Evolutionary conservation across 2,113 vertebrate species (phyloP), one percentile per base, ranked within the genome.

Genomic region (Peromyscus polionotus): DNA sequence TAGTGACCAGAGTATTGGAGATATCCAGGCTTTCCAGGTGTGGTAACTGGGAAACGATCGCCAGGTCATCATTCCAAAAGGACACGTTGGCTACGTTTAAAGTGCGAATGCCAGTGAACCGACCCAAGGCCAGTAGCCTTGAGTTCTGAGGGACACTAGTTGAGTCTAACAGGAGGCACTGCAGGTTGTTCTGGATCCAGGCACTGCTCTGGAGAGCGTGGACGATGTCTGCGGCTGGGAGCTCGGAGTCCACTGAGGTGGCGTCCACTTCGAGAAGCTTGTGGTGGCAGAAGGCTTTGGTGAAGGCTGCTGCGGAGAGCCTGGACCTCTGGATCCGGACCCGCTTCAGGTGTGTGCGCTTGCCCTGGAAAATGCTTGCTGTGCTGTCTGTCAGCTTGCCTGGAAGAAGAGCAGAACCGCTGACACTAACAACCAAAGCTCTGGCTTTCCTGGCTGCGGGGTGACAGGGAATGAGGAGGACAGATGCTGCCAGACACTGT

Each of bases 1-100:
- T 98, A n/a, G 99, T 99, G 54, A 99, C 98, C 0, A 99, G 99
- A 2, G 99, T 99, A 98, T 99, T 99, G 90, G 99, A 99, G 94
- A 99, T 99, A 95, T 99, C 99, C 65, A 99, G 98, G 95, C 99
- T 99, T 98, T 99, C 99, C 91, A 99, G 98, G 28, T 98, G 99
- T 7, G 99, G 99, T 98, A 99, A 98, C 42, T 98, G 98, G 87
- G 99, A 99, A 93, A 99, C 99, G 28, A 98, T 99, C 2, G 97
- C 98, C 24, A 99, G 98, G 75, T 99, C 99, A 20, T 99, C 99
- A 97, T 98, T 99, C 57, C 98, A 98, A 98, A 99, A 99, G 96
- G 99, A 98, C 19, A 99, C 99, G 5, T 98, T 99, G 80, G 98
- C 99, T 91, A 99, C 98, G 84, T 99, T 99, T 96, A 99, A 99